Conservation (phyloP, 2,888 invertebrate species). For the Strigamia crassipes region DNA sequence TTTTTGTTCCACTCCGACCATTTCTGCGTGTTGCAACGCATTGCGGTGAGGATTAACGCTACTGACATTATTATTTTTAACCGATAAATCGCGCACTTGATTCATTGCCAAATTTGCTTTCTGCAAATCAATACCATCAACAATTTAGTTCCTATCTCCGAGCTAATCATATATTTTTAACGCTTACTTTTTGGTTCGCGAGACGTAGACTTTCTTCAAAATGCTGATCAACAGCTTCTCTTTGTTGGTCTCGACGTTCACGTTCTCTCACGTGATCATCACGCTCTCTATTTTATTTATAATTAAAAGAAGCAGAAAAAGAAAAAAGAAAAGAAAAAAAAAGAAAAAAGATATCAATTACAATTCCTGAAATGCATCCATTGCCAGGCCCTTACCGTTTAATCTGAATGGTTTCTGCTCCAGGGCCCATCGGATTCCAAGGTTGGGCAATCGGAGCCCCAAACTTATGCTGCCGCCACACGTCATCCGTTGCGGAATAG, state of each 20-base stretch:
- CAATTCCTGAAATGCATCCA: background rate
- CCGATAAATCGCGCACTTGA: slow-evolving; percentile 2
- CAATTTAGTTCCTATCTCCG: background rate
- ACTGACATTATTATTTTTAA: background rate
- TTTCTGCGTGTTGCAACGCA: background rate
- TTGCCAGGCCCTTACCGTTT: background rate
- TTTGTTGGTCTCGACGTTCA: slow-evolving; percentile 63
- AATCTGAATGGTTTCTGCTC: background rate
- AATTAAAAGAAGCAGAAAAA: background rate
- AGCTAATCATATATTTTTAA: background rate
- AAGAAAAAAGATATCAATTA: too few relatives aligned
- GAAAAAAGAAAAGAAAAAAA: too few relatives aligned
- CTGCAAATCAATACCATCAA: background rate
- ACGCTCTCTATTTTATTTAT: background rate
- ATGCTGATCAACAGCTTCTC: slow-evolving; percentile 76
- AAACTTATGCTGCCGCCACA: background rate
- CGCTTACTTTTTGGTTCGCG: slow-evolving; percentile 73
- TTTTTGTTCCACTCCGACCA: background rate
- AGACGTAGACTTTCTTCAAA: slow-evolving; percentile 83
- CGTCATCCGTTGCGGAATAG: background rate
- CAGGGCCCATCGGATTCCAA: background rate
- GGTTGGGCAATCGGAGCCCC: background rate
- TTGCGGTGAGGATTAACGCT: background rate
- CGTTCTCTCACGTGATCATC: slow-evolving; percentile 33
- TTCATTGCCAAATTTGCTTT: background rate